Base-by-base conservation (phyloP, 2,888 invertebrate species). In the Junonia oenone region DNA sequence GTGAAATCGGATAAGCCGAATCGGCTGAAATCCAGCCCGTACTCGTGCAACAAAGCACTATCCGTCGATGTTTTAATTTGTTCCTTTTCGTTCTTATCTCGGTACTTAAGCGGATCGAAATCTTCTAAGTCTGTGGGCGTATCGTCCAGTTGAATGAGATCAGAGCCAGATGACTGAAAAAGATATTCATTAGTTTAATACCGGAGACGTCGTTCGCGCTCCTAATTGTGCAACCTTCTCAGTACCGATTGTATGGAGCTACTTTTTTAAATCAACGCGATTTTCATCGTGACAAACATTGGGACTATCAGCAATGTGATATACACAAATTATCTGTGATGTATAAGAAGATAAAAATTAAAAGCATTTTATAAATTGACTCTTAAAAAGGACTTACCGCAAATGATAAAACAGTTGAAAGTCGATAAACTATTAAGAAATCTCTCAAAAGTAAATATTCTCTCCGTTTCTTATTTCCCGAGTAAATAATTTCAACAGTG, bases 11-110 rank as follows among this genome's bases (percentile, higher is more conserved):
- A 87, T 73, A 88, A 65, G 33, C 80, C 83, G 61, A 85, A 89
- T 59, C 81, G 80, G 63, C 88, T 88, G 63, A 95, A 94, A 79
- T 95, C 93, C 64, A 95, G 83, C 51, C 95, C 95, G 69, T 95
- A 95, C 68, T 95, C 95, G 68, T 93, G 92, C 62, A 95, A 87
- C 53, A 95, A 86, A 71, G 94, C 94, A 69, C 92, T 91, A 69
- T 94, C 94, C 57, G 86, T 75, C 4, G 84, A 78, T 2, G 73
- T 67, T 67, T 82, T 84, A 60, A 76, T 90, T 83, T 72, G 78
- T 56, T 83, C 84, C 68, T 75, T 82, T 50, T 78, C 78, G 58
- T 64, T 73, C 70, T 75, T 84, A 69, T 81, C 81, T 55, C 82
- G 80, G 66, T 74, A 75, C 71, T 79, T 80, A 64, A 85, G 76